Percentiles rank a stretch among this genome's conserved stretches.
Evolutionary conservation across 37 sponge, comb jelly and placozoan genomes (phyloP).

Genomic region (Chondrosia reniformis): DNA sequence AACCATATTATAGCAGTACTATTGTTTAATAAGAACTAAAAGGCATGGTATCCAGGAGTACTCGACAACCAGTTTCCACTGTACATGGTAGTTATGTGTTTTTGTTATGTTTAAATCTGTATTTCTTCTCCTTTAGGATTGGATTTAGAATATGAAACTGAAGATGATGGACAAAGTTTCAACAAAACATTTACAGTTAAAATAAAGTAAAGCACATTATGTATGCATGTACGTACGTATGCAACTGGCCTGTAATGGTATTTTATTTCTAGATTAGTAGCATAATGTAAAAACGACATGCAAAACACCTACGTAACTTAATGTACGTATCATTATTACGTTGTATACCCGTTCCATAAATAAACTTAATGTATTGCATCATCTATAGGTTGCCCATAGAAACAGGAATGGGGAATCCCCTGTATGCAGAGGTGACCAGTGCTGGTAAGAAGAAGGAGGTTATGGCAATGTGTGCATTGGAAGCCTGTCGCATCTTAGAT

Average conservation of each 20-base stretch:
- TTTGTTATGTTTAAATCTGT: too few species aligned
- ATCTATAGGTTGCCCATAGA: slow-evolving; percentile 82
- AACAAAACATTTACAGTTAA: slow-evolving; percentile 39
- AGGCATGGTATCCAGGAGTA: too few species aligned
- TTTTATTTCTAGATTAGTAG: too few species aligned
- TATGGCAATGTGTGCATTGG: slow-evolving; percentile 75
- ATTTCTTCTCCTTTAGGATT: slow-evolving; percentile 37
- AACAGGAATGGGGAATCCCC: slow-evolving; percentile 46
- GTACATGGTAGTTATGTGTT: too few species aligned
- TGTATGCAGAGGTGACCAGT: slow-evolving; percentile 73
- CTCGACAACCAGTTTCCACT: too few species aligned
- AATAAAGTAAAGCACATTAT: slow-evolving; percentile 34
- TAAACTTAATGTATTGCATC: too few species aligned
- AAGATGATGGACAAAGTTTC: slow-evolving; percentile 46
- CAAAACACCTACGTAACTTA: too few species aligned
- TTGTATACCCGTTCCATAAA: too few species aligned
- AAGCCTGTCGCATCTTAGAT: slow-evolving; percentile 87
- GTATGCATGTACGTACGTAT: slow-evolving; percentile 1
- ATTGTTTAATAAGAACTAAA: too few species aligned
- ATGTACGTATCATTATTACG: too few species aligned
- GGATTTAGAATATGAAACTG: slow-evolving; percentile 79
- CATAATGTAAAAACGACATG: too few species aligned
- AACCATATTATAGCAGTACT: too few species aligned
- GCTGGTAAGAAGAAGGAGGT: slow-evolving; percentile 90
- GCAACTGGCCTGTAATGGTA: background rate